Evolutionary conservation across 2,888 invertebrate species (phyloP).

Genomic region (Belgica antarctica): DNA sequence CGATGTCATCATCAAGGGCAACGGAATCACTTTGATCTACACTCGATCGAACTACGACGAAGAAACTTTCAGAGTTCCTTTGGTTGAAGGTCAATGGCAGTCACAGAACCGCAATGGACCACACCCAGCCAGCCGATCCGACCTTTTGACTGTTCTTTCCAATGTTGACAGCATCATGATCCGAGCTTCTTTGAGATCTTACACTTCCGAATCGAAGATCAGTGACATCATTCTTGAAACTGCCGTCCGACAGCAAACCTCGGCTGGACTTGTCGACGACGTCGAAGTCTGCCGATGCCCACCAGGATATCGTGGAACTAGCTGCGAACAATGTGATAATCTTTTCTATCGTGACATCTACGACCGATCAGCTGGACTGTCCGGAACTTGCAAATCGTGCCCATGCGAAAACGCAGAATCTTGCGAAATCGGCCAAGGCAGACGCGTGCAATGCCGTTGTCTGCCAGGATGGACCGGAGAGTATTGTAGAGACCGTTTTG

Average conservation of each 20-base stretch:
- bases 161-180: constrained; percentile 80
- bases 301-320: constrained; percentile 74
- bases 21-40: constrained; percentile 75
- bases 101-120: constrained; percentile 58
- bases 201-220: constrained; percentile 56
- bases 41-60: constrained; percentile 50
- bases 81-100: constrained; percentile 68
- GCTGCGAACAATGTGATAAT: constrained; percentile 73
- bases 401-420: constrained; percentile 73
- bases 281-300: constrained; percentile 89
- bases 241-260: constrained; percentile 66
- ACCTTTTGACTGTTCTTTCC: constrained; percentile 80
- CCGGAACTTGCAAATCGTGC: constrained; percentile 61
- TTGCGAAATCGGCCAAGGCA: constrained; percentile 60
- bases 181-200: constrained; percentile 66
- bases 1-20: constrained; percentile 79
- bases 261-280: constrained; percentile 64
- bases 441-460: constrained; percentile 69
- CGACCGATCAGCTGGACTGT: constrained; percentile 56
- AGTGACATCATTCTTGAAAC: constrained; percentile 85
- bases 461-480: constrained; percentile 66
- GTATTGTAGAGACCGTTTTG: constrained; percentile 61
- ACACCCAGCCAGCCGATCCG: constrained; percentile 67
- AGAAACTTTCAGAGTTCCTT: constrained; percentile 60
- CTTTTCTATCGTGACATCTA: constrained; percentile 69